These are phyloP conservation scores for Corythornis leucogaster DNA, from an alignment of 2,797 vertebrate genomes.

Conservation along the genomic window DNA sequence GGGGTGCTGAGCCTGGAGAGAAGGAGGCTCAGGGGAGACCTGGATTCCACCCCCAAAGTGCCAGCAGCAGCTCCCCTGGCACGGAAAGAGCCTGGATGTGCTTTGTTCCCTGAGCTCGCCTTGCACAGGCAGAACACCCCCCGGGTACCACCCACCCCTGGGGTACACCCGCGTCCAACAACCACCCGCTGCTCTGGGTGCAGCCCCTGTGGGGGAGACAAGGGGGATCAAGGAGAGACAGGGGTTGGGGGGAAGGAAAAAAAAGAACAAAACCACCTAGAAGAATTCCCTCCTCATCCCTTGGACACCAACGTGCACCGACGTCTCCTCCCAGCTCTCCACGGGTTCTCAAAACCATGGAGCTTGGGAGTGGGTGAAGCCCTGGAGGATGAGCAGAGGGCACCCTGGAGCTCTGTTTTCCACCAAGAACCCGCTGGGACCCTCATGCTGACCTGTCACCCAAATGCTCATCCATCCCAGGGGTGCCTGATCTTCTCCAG, in stretches of 20 bases:
- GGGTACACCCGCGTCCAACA: no score
- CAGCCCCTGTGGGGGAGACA: no score
- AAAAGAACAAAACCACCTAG: no score
- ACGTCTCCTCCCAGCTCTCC: not conserved
- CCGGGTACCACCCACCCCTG: no score
- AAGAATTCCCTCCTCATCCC: not conserved
- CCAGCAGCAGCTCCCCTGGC: not conserved
- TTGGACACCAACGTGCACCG: rapidly evolving
- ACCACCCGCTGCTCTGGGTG: no score
- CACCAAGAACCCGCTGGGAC: not conserved
- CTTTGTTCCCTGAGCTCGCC: no score
- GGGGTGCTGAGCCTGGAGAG: no score
- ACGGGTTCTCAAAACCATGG: rapidly evolving
- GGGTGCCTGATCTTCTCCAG: rapidly evolving
- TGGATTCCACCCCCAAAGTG: not conserved
- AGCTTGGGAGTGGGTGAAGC: rapidly evolving
- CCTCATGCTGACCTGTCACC: rapidly evolving
- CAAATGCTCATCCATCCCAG: rapidly evolving
- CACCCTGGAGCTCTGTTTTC: rapidly evolving
- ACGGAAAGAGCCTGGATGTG: not conserved
- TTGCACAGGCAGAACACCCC: no score
- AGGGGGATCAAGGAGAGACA: no score
- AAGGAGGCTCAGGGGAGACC: no score
- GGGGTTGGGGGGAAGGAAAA: no score
- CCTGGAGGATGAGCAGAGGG: rapidly evolving